Evolutionary conservation across 2,888 invertebrate genomes (phyloP), one percentile per base, ranked within the genome.

Genomic region (Anarsia innoxiella): DNA sequence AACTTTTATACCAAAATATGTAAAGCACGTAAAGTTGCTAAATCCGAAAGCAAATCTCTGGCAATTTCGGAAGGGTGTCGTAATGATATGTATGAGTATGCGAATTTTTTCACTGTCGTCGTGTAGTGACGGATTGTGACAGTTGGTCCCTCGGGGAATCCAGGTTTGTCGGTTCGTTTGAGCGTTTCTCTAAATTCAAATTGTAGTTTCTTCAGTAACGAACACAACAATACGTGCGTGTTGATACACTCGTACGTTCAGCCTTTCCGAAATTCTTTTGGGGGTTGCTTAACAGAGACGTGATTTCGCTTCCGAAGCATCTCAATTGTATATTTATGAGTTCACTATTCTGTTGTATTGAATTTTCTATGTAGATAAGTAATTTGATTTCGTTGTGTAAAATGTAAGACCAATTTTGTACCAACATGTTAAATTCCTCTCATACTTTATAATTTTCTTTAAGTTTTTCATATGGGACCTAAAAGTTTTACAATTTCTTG

Each of bases 261-360:
- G 48, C 51, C 56, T 63, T 66, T 61, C 56, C 51, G 53, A 56
- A 61, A 70, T 64, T 68, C 68, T 71, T 69, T 55, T 53, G 67
- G 66, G 70, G 64, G 61, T 61, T 58, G 53, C 57, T n/a, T 56
- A 58, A 53, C 56, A 63, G 58, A 59, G 66, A 73, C 76, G 79
- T 78, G 79, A 76, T 80, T 77, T 66, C 46, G 70, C 63, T 66
- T 55, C 65, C 65, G 62, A 71, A 73, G 69, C 72, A 67, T 67
- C 67, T 71, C 79, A 78, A 82, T 82, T 78, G 82, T 79, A 79
- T 83, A 83, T 83, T 82, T 83, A 83, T 83, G 79, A 79, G 76
- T 63, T 70, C 53, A 76, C 75, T 72, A 74, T 72, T 74, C 70
- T 52, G 63, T 51, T 40, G 56, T 45, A 61, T 63, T 61, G 57